These are phyloP conservation scores for Teleogryllus oceanicus DNA, from an alignment of 2,888 invertebrate species.

Conservation along the genomic window DNA sequence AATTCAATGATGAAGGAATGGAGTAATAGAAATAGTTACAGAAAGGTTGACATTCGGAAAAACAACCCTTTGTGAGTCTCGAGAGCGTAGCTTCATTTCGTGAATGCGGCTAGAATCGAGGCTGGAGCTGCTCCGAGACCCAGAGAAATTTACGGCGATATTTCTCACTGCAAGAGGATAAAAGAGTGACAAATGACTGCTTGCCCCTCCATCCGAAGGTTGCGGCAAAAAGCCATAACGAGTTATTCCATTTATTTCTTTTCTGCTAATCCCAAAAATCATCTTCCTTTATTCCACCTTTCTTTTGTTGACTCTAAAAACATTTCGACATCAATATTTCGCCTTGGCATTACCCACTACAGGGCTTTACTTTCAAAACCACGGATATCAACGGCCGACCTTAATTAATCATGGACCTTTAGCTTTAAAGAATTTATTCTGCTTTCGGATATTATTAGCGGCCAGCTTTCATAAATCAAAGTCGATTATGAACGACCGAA, in stretches of 20 bases:
- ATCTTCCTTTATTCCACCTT: background rate
- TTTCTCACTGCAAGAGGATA: background rate
- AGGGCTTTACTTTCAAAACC: background rate
- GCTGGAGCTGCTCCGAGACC: background rate
- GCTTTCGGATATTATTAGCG: background rate
- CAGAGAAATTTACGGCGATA: background rate
- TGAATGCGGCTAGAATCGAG: too few species aligned
- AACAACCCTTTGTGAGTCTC: too few species aligned
- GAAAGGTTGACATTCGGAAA: too few species aligned
- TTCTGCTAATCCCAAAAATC: background rate
- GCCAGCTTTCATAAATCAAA: background rate
- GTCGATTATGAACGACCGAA: background rate
- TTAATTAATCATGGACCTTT: background rate
- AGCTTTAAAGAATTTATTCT: background rate
- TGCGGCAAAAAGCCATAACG: background rate
- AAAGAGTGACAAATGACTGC: background rate
- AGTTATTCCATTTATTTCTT: conserved; percentile 6
- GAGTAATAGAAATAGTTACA: too few species aligned
- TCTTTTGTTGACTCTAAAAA: background rate
- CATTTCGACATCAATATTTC: background rate
- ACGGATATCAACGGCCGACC: background rate
- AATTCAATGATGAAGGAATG: too few species aligned
- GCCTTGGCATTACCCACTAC: background rate
- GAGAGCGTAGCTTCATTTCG: too few species aligned
- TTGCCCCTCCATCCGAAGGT: background rate